A percentile compares a stretch with the other conserved stretches of the same genome.
These are phyloP conservation scores for Poecile atricapillus DNA, from an alignment of 2,113 vertebrate genomes.

Conservation along the genomic window DNA sequence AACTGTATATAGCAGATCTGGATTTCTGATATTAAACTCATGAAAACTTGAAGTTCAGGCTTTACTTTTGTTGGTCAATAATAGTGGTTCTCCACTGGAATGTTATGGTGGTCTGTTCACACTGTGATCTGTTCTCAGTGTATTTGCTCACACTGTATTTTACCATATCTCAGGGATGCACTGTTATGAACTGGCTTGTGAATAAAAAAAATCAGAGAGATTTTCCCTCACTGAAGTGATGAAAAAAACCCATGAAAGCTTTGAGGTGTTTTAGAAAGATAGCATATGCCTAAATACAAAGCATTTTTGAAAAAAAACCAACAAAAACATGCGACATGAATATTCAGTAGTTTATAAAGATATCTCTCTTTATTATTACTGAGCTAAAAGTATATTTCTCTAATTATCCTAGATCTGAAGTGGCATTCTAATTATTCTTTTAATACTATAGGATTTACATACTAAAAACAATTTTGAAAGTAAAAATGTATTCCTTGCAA, in stretches of 20 bases:
- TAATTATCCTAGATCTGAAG: neutral
- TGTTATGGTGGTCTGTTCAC: neutral
- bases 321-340: neutral
- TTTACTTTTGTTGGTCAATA: neutral
- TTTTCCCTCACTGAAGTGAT: neutral
- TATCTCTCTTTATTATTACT: neutral
- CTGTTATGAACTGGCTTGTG: neutral
- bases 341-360: neutral
- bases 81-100: neutral
- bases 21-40: neutral
- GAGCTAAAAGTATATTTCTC: neutral
- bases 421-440: neutral
- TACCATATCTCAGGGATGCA: neutral
- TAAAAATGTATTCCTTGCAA: neutral
- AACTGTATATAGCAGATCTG: neutral
- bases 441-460: neutral
- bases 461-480: neutral
- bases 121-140: neutral
- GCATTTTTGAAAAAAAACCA: neutral
- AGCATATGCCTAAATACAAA: neutral
- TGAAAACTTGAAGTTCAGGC: neutral
- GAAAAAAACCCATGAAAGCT: neutral
- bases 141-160: neutral
- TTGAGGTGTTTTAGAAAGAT: neutral
- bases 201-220: neutral